These are phyloP conservation scores for Corvus cornix DNA, from an alignment of 2,113 vertebrate genomes.

Conservation along the genomic window DNA sequence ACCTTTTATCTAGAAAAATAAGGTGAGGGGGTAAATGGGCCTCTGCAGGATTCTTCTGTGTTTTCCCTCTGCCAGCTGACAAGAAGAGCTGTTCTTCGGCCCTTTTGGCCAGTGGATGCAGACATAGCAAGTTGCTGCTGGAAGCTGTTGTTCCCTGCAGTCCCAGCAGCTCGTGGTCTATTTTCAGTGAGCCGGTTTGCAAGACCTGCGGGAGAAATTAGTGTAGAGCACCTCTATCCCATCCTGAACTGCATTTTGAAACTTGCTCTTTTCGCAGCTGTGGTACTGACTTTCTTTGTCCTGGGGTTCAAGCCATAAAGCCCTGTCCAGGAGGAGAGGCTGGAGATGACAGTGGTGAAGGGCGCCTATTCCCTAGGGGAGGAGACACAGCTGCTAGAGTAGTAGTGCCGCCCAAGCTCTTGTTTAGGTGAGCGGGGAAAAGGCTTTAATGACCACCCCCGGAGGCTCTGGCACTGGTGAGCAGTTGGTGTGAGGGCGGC, in stretches of 20 bases:
- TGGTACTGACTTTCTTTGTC: not conserved
- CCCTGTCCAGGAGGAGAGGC: not conserved
- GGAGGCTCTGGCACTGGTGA: accelerated
- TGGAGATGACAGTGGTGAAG: not conserved
- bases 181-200: not conserved
- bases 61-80: not conserved
- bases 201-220: not conserved
- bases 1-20: not conserved
- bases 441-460: not conserved
- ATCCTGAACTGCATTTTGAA: not conserved
- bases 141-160: not conserved
- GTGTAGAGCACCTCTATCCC: not conserved
- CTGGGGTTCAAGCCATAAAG: not conserved
- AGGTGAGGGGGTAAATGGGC: not conserved
- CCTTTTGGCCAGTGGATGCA: not conserved
- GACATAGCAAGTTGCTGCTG: not conserved
- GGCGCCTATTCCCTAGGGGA: not conserved
- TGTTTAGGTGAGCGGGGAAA: not conserved
- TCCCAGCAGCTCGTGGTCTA: not conserved
- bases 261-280: not conserved
- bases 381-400: not conserved
- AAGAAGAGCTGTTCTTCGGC: not conserved
- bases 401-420: not conserved
- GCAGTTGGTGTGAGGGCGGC: not conserved
- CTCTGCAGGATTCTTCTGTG: not conserved